Percentiles rank a stretch among this genome's conserved stretches.
Evolutionary conservation across 2,113 vertebrate genomes (phyloP).

Genomic region (Blennius ocellaris): DNA sequence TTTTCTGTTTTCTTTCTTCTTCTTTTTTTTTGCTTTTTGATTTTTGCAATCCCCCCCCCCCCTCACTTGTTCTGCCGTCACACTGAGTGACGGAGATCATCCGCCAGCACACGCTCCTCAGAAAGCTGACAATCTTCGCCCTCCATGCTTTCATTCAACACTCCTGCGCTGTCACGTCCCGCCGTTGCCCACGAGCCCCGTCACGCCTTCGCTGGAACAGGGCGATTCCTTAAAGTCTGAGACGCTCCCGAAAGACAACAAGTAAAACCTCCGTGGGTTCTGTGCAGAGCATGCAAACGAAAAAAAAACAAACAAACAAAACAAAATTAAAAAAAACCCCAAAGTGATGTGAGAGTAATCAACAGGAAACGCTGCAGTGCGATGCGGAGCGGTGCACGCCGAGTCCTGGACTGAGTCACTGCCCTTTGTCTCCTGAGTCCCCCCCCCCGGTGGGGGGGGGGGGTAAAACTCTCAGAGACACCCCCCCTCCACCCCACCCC

Average conservation of each 20-base stretch:
- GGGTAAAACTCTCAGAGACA: too few species aligned
- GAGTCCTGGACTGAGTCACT: constrained; percentile 68
- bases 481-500: too few species aligned
- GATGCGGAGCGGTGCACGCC: constrained; percentile 45
- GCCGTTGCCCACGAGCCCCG: constrained; percentile 22
- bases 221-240: constrained; percentile 6
- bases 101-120: neutral
- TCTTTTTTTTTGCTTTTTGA: too few species aligned
- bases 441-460: constrained; percentile 12
- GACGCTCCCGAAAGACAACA: neutral
- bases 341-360: constrained; percentile 27
- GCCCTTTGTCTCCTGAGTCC: constrained; percentile 53
- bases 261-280: neutral
- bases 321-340: too few species aligned
- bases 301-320: neutral
- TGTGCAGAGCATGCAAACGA: neutral
- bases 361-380: constrained; percentile 53
- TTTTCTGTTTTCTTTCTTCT: too few species aligned
- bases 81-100: neutral
- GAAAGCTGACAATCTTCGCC: neutral
- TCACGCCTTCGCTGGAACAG: neutral
- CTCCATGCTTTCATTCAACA: neutral
- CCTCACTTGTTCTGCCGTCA: too few species aligned
- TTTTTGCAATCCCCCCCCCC: too few species aligned
- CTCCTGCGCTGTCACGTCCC: neutral